These are phyloP conservation scores for Hesperia comma DNA, from an alignment of 2,888 invertebrate species.

Conservation along the genomic window DNA sequence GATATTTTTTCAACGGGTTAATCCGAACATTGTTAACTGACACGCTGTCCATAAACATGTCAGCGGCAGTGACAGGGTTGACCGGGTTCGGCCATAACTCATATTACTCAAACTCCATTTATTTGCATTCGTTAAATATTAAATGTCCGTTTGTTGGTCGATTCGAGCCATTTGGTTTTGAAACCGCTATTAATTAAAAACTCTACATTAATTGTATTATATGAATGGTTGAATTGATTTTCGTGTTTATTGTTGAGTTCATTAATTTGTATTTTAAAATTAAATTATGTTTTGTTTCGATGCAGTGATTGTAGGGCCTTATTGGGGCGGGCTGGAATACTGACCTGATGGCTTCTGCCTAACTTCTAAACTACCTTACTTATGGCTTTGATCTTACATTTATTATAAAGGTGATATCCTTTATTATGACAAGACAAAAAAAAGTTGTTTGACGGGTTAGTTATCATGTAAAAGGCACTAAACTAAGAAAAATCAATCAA, in stretches of 20 bases:
- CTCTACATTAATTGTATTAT: neutral
- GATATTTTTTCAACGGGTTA: constrained; percentile 18
- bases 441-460: too few relatives aligned
- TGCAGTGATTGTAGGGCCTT: too few relatives aligned
- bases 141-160: constrained; percentile 17
- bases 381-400: too few relatives aligned
- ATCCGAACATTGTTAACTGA: constrained; percentile 43
- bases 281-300: too few relatives aligned
- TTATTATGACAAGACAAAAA: too few relatives aligned
- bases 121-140: constrained; percentile 26
- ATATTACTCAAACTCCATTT: constrained; percentile 25
- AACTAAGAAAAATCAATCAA: too few relatives aligned
- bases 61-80: constrained; percentile 37
- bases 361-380: too few relatives aligned
- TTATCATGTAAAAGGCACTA: too few relatives aligned
- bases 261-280: neutral
- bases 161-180: constrained; percentile 17
- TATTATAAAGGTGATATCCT: too few relatives aligned
- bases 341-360: too few relatives aligned
- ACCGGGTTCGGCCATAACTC: constrained; percentile 29
- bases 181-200: constrained; percentile 5
- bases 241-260: neutral
- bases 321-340: too few relatives aligned
- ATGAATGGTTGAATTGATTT: neutral
- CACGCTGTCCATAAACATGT: constrained; percentile 44